phyloP scores from a whole-genome alignment of 2,888 invertebrate genomes.

The Phymatocera aterrima region DNA sequence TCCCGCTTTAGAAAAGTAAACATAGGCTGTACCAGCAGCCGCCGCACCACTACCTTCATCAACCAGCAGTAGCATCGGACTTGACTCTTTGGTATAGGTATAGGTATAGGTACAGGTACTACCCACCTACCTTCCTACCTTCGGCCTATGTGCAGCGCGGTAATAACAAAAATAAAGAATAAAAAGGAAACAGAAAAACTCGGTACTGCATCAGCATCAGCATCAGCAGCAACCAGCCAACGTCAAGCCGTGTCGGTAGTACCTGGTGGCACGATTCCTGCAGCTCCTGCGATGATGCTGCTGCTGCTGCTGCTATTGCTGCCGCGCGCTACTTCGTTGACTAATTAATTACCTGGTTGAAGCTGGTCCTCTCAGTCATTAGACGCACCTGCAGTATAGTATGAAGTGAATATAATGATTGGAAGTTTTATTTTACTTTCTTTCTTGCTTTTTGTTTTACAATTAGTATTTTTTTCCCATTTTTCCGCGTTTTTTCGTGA shows the following conservation, averaged over 20 bases:
- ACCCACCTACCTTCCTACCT: slow-evolving; percentile 1
- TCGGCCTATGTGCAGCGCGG: not conserved
- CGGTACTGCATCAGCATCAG: not conserved
- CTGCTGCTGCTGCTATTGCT: too few relatives aligned
- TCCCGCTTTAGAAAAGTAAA: slow-evolving; percentile 42
- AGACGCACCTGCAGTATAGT: slow-evolving; percentile 13
- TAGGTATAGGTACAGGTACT: not conserved
- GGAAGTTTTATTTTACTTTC: not conserved
- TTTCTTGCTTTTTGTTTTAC: not conserved
- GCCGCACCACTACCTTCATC: not conserved
- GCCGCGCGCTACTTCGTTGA: slow-evolving; percentile 20
- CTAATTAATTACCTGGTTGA: slow-evolving; percentile 32
- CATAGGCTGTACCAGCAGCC: slow-evolving; percentile 21
- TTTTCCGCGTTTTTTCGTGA: not conserved
- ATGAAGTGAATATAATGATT: not conserved
- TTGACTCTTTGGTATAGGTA: not conserved
- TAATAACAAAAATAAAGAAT: too few relatives aligned
- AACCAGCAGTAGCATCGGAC: not conserved
- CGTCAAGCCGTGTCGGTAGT: not conserved
- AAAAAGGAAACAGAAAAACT: too few relatives aligned
- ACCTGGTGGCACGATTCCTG: slow-evolving; percentile 21
- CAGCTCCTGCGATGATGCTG: too few relatives aligned
- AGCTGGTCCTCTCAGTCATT: not conserved
- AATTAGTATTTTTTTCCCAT: not conserved
- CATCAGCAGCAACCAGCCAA: not conserved